phyloP scores from a whole-genome alignment of 2,113 vertebrate genomes.

The Gymnogyps californianus region DNA sequence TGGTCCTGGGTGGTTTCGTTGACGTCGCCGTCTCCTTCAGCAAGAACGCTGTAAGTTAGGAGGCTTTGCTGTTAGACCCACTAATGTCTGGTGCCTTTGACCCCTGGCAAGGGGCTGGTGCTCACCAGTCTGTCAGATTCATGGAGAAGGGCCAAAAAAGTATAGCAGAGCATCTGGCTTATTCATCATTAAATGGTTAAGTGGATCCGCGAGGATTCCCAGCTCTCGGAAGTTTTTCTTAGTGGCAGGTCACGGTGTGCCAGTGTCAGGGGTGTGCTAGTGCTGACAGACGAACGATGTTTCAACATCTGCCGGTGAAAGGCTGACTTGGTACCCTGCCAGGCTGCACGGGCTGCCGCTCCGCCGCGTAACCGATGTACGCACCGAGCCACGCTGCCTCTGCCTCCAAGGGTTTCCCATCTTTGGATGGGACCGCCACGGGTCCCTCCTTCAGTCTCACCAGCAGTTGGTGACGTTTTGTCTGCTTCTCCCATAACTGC shows the following conservation, averaged over 20 bases:
- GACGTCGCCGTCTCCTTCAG: rapidly evolving
- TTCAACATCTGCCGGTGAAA: background rate
- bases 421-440: background rate
- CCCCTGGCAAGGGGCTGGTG: background rate
- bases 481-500: background rate
- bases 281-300: background rate
- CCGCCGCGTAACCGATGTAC: rapidly evolving
- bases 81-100: background rate
- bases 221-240: background rate
- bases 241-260: background rate
- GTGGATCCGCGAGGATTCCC: background rate
- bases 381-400: rapidly evolving
- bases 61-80: background rate
- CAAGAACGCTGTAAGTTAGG: background rate
- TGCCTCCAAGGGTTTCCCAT: background rate
- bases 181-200: background rate
- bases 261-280: background rate
- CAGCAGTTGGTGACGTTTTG: rapidly evolving
- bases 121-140: background rate
- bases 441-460: background rate
- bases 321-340: background rate
- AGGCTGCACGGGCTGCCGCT: background rate
- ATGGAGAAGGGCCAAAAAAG: background rate
- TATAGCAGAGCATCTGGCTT: background rate
- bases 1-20: background rate